These are phyloP conservation scores for Dasysyrphus tricinctus DNA, from an alignment of 2,888 invertebrate genomes.

Conservation along the genomic window DNA sequence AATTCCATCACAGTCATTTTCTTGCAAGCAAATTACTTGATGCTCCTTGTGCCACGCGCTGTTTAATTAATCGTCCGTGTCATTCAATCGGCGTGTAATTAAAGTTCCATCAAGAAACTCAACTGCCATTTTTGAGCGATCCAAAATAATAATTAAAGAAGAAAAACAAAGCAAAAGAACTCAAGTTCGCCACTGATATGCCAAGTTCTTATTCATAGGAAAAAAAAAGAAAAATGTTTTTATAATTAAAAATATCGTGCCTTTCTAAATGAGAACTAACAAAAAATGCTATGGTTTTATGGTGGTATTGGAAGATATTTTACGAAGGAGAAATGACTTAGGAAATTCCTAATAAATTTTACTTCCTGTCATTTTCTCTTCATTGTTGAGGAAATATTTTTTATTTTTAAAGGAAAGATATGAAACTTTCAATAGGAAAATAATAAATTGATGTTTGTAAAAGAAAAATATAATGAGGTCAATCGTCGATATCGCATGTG, in stretches of 20 bases:
- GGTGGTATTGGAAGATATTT: not conserved
- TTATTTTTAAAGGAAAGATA: not conserved
- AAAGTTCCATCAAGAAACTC: constrained; percentile 77
- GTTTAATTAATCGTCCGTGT: constrained; percentile 77
- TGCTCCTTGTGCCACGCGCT: constrained; percentile 34
- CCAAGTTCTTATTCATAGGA: constrained; percentile 43
- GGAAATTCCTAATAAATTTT: constrained; percentile 68
- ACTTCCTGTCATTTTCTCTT: constrained; percentile 65
- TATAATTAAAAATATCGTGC: constrained; percentile 74
- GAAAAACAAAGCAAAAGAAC: constrained; percentile 10
- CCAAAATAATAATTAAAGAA: constrained; percentile 33
- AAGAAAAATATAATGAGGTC: no score
- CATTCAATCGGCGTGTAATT: constrained; percentile 79
- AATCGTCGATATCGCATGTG: no score
- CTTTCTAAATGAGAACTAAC: constrained; percentile 59
- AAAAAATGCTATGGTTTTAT: constrained; percentile 4
- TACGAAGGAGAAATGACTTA: not conserved
- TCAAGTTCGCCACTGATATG: constrained; percentile 45
- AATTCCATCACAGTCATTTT: constrained; percentile 63
- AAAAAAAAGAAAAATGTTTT: constrained; percentile 73
- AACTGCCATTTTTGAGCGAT: constrained; percentile 65
- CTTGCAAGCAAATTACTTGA: constrained; percentile 56
- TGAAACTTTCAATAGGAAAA: not conserved
- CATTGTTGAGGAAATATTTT: constrained; percentile 12
- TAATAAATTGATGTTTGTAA: no score